Base-by-base conservation (phyloP, 2,797 vertebrate species). In the Buceros bicornis region DNA sequence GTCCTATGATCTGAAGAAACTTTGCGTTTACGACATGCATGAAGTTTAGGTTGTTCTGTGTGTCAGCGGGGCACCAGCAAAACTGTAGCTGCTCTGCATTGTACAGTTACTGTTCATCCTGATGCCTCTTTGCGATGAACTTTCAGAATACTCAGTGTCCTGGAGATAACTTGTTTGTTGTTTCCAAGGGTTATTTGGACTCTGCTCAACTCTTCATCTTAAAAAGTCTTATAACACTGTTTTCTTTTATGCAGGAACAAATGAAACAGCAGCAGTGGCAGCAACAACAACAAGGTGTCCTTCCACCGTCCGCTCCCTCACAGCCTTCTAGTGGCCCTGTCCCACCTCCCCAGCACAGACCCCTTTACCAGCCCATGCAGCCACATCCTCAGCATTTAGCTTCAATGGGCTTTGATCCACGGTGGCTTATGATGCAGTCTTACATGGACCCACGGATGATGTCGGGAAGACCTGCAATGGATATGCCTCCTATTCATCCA, bases 351-450 rank as follows among this genome's bases (percentile, higher is more conserved):
- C 99, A 99, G 57, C 99, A 99, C 58, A 98, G 99, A 84, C 99
- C 99, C 37, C 98, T 99, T 35, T 99, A 99, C 97, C 99, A 99
- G 92, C 98, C 99, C 43, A 98, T 99, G 82, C 99, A 99, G 13
- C 99, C 99, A 29, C 99, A 98, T 91, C 99, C 99, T 69, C 99
- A 99, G 80, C 99, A 99, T 87, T 95, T 99, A 95, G 99, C 99
- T 80, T 99, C 99, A 10, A 99, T 99, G 99, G 99, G 99, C 17
- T 99, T 99, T 94, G 99, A 99, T 95, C 99, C 99, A 6, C 98
- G 99, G 84, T 99, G 99, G 99, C 98, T 99, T 42, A 99, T 99
- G 99, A 99, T 99, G 99, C 99, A 99, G 77, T 99, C 99, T 24
- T 99, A 99, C 94, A 99, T 99, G 99, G 99, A 99, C 95, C 99